These are phyloP conservation scores for Pitta sordida DNA, from an alignment of 2,113 vertebrate species.

Conservation along the genomic window DNA sequence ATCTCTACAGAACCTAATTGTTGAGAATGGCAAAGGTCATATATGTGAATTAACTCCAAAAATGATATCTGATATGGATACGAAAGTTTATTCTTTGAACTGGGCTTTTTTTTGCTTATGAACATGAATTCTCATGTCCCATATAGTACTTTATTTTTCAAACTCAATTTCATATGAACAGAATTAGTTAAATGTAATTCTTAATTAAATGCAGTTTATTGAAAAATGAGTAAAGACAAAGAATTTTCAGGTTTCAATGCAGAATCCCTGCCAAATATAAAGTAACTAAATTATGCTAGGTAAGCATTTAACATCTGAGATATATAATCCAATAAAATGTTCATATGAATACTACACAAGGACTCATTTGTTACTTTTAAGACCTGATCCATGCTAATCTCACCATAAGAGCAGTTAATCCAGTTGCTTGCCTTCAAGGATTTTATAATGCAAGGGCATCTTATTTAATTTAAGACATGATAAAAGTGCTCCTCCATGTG, in stretches of 20 bases:
- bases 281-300: not conserved
- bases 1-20: not conserved
- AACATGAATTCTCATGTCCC: not conserved
- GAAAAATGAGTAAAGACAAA: not conserved
- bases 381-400: not conserved
- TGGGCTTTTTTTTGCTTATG: not conserved
- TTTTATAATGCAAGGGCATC: not conserved
- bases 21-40: not conserved
- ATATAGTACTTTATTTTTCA: not conserved
- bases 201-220: not conserved
- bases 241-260: not conserved
- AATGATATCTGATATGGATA: not conserved
- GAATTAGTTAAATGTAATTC: not conserved
- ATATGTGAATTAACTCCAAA: not conserved
- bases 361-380: not conserved
- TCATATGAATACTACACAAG: not conserved
- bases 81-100: not conserved
- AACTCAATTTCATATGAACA: not conserved
- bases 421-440: not conserved
- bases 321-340: not conserved
- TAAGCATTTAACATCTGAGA: not conserved
- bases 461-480: conserved; percentile 3
- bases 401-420: not conserved
- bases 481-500: not conserved
- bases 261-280: not conserved